phyloP scores from a whole-genome alignment of 2,797 vertebrate genomes.

The Anomalospiza imberbis region DNA sequence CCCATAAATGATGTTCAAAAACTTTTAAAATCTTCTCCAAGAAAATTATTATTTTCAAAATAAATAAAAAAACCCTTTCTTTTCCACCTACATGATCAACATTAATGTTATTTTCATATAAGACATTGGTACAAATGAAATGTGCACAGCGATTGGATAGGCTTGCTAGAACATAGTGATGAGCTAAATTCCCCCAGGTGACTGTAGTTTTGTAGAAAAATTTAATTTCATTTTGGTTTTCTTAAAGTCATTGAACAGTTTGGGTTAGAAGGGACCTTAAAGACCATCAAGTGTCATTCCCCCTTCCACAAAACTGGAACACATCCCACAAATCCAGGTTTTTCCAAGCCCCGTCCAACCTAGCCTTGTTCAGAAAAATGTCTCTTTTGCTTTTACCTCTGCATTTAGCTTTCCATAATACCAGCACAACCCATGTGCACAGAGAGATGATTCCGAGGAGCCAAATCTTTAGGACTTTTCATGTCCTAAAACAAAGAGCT shows the following conservation, averaged over 20 bases:
- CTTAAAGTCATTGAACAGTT: too few relatives aligned
- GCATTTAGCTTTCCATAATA: background rate
- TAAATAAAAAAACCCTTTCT: background rate
- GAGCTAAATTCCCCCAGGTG: background rate
- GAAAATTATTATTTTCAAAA: background rate
- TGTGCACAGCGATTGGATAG: background rate
- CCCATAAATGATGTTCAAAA: background rate
- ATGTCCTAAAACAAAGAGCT: background rate
- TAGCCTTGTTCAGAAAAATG: background rate
- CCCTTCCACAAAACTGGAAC: background rate
- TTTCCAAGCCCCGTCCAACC: background rate
- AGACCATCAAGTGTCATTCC: background rate
- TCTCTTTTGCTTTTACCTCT: background rate
- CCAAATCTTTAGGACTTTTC: background rate
- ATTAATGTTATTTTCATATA: background rate
- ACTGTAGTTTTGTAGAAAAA: background rate
- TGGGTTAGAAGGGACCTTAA: background rate
- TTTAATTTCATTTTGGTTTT: background rate
- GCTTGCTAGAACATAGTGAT: background rate
- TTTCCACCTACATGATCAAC: background rate
- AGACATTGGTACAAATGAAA: background rate
- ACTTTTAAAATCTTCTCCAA: background rate
- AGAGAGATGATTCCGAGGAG: background rate
- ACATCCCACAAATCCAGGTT: background rate
- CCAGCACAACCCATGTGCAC: background rate